Conservation (phyloP, 2,113 vertebrate species). For the Caranx melampygus region DNA sequence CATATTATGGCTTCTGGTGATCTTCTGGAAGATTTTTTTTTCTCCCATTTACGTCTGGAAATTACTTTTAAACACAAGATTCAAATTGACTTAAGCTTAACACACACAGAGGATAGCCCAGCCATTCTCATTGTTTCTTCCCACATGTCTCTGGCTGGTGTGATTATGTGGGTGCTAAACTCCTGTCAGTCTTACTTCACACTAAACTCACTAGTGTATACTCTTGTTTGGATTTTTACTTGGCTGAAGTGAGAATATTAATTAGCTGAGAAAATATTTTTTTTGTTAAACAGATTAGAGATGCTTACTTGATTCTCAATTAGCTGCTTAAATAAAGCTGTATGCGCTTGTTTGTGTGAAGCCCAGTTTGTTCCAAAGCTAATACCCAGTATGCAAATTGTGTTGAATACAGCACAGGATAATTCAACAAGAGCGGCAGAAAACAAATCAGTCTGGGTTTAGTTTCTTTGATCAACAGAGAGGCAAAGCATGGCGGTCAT, state of each 20-base stretch:
- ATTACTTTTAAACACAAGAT: constrained; percentile 1
- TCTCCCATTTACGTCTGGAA: background rate
- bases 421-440: constrained; percentile 65
- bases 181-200: constrained; percentile 60
- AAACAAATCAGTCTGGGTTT: constrained; percentile 62
- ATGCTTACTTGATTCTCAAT: constrained; percentile 81
- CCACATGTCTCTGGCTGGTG: background rate
- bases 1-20: background rate
- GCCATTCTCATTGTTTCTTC: constrained; percentile 10
- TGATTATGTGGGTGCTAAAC: constrained; percentile 46
- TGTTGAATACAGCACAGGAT: constrained; percentile 44
- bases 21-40: background rate
- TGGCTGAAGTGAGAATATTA: constrained; percentile 76
- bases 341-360: constrained; percentile 69
- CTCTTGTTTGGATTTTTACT: constrained; percentile 64
- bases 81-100: constrained; percentile 16
- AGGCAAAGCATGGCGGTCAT: constrained; percentile 62
- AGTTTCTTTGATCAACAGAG: constrained; percentile 68
- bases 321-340: constrained; percentile 81
- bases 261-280: constrained; percentile 71
- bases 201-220: constrained; percentile 53
- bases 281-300: constrained; percentile 81
- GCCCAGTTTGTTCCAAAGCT: constrained; percentile 71
- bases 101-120: background rate
- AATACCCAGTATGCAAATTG: constrained; percentile 77